These are phyloP conservation scores for Reticulitermes lucifugus DNA, from an alignment of 2,888 invertebrate genomes.

Conservation along the genomic window DNA sequence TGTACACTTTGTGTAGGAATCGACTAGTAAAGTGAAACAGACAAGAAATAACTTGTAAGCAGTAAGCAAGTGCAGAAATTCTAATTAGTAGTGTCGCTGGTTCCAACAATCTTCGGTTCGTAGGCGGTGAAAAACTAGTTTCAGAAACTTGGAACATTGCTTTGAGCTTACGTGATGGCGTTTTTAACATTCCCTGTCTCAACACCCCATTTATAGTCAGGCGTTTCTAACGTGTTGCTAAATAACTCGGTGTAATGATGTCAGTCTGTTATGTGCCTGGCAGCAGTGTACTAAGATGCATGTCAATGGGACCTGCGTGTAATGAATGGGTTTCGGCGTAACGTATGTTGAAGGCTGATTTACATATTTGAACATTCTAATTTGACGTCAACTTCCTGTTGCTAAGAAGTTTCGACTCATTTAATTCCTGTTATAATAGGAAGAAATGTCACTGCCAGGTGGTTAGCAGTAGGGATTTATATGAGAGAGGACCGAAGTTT, in stretches of 20 bases:
- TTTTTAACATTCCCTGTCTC: neutral
- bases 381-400: too few relatives aligned
- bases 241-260: slow-evolving; percentile 9
- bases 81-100: slow-evolving; percentile 14
- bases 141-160: neutral
- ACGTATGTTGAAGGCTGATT: too few relatives aligned
- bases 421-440: too few relatives aligned
- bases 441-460: too few relatives aligned
- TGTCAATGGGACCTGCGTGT: neutral
- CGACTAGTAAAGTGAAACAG: neutral
- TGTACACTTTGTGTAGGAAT: slow-evolving; percentile 3
- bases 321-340: too few relatives aligned
- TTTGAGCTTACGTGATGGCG: neutral
- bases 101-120: neutral
- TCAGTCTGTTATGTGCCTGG: neutral
- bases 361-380: too few relatives aligned
- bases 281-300: neutral
- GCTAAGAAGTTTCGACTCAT: too few relatives aligned
- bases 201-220: neutral
- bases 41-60: slow-evolving; percentile 9
- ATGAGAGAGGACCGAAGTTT: too few relatives aligned
- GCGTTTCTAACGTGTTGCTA: slow-evolving; percentile 20
- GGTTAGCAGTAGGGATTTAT: too few relatives aligned
- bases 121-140: slow-evolving; percentile 12
- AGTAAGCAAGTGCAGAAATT: slow-evolving; percentile 23